phyloP scores from a whole-genome alignment of 2,113 vertebrate genomes.

The Ellobius talpinus region DNA sequence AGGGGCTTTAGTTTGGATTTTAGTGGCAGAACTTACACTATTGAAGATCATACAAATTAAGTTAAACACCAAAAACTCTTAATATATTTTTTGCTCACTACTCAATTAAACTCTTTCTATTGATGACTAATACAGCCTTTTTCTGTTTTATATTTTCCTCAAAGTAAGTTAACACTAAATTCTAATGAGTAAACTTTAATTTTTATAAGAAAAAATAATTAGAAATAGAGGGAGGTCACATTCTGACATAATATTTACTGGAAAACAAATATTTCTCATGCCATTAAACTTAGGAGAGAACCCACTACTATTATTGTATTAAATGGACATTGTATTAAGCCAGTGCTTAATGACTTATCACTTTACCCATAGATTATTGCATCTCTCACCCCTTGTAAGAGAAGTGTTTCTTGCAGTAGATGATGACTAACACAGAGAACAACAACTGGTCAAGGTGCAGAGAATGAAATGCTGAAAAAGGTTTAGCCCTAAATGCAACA shows the following conservation, averaged over 20 bases:
- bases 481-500: neutral
- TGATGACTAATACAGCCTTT: neutral
- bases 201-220: too few species aligned
- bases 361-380: neutral
- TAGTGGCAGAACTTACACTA: neutral
- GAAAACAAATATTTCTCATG: slow-evolving; percentile 13
- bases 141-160: neutral
- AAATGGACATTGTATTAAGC: neutral
- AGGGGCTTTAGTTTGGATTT: neutral
- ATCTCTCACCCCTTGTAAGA: neutral
- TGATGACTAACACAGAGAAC: neutral
- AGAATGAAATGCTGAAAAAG: neutral
- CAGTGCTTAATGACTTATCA: neutral
- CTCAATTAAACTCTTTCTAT: neutral
- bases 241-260: neutral
- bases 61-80: neutral
- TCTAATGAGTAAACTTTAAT: neutral
- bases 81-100: neutral
- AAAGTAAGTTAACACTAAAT: slow-evolving; percentile 36
- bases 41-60: too few species aligned
- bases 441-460: neutral
- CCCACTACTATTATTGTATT: neutral
- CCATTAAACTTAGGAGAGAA: neutral
- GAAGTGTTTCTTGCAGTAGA: neutral
- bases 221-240: neutral